A percentile compares a stretch with the other conserved stretches of the same genome.
Conservation (phyloP, 2,113 vertebrate genomes). For the Sardina pilchardus region DNA sequence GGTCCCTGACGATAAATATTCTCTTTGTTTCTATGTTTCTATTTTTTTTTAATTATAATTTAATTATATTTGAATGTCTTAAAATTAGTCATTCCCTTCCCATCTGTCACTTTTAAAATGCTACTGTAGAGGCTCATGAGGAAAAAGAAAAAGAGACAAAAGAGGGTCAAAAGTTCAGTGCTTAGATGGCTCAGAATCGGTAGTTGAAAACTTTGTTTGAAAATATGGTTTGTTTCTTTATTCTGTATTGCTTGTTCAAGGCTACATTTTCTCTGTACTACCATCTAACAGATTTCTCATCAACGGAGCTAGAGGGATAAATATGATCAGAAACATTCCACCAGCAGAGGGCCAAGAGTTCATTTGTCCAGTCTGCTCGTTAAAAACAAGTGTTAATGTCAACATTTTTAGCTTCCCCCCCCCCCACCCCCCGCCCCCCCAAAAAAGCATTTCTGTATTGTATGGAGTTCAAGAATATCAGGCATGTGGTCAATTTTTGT, state of each 20-base stretch:
- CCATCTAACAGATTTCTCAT: background rate
- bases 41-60: too few relatives aligned
- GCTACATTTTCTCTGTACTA: background rate
- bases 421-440: too few relatives aligned
- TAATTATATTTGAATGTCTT: too few relatives aligned
- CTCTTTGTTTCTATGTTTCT: too few relatives aligned
- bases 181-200: background rate
- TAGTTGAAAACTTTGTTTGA: background rate
- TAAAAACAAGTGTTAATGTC: background rate
- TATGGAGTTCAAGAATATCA: background rate
- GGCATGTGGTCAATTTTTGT: background rate
- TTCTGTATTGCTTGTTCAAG: background rate
- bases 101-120: too few relatives aligned
- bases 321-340: background rate
- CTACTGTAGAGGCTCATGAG: background rate
- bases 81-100: background rate
- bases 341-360: background rate
- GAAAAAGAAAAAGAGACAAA: background rate
- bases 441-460: background rate
- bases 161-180: background rate
- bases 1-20: background rate
- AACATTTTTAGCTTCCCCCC: background rate
- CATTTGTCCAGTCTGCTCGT: background rate
- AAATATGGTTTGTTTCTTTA: background rate
- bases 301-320: background rate